Evolutionary conservation across 2,797 vertebrate genomes (phyloP).

Genomic region (Labeo calbasu): DNA sequence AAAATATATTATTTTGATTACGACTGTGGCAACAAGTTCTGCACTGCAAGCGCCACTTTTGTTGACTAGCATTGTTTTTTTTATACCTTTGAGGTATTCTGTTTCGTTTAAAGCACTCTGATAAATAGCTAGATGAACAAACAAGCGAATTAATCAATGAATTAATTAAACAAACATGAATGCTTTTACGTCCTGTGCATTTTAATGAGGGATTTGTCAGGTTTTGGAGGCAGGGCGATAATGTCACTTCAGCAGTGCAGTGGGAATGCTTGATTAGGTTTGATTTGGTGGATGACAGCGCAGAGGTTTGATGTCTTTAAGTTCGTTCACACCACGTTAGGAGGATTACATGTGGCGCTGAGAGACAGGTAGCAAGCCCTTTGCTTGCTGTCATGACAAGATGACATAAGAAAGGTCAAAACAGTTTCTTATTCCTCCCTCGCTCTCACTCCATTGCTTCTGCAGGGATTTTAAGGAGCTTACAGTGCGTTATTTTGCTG

Average conservation of each 20-base stretch:
- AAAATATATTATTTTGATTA: neutral
- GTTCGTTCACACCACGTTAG: constrained; percentile 70
- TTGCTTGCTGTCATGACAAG: constrained; percentile 68
- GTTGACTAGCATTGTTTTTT: neutral
- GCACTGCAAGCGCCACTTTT: neutral
- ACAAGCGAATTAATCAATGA: constrained; percentile 42
- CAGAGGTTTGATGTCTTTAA: constrained; percentile 68
- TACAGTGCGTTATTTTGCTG: constrained; percentile 68
- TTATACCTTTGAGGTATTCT: neutral
- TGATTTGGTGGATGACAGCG: constrained; percentile 1
- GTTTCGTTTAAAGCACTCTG: constrained; percentile 15
- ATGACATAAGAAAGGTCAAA: constrained; percentile 53
- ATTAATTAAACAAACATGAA: constrained; percentile 48
- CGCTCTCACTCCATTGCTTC: constrained; percentile 61
- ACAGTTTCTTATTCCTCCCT: constrained; percentile 2
- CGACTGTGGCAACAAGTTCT: neutral
- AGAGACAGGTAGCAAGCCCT: constrained; percentile 57
- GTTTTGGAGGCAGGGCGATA: constrained; percentile 57
- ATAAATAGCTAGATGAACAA: constrained; percentile 27
- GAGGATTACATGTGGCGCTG: constrained; percentile 70
- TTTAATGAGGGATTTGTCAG: constrained; percentile 69
- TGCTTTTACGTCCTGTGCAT: constrained; percentile 39
- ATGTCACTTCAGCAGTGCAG: constrained; percentile 67
- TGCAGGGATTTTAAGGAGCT: constrained; percentile 75
- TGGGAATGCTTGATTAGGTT: constrained; percentile 25